Evolutionary conservation across 1,140 invertebrate species (phyloP).

Genomic region (Macrocentrus cingulum): DNA sequence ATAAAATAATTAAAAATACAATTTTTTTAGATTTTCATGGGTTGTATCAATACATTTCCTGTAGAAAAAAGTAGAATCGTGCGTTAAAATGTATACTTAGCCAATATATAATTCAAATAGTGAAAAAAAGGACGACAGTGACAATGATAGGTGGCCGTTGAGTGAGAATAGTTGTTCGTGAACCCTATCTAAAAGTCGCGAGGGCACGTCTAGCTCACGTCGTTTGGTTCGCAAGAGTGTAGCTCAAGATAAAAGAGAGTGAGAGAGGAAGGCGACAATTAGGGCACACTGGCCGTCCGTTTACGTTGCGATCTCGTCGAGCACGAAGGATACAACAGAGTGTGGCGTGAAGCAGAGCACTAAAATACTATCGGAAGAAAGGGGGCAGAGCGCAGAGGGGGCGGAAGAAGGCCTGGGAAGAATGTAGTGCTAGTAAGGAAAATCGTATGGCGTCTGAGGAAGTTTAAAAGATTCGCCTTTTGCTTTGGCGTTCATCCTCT

Average conservation of each 20-base stretch:
- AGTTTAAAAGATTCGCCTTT: background rate
- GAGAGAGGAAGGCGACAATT: constrained; percentile 33
- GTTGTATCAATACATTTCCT: too few relatives aligned
- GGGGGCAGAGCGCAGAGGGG: background rate
- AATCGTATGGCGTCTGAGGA: background rate
- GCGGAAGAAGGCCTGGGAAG: too few relatives aligned
- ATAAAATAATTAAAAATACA: too few relatives aligned
- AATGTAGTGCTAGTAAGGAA: background rate
- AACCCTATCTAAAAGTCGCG: too few relatives aligned
- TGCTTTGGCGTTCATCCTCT: constrained; percentile 3
- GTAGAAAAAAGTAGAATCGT: too few relatives aligned
- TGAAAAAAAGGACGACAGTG: too few relatives aligned
- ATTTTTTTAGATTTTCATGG: too few relatives aligned
- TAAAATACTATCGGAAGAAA: constrained; percentile 6
- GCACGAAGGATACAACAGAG: constrained; percentile 8
- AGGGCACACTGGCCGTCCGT: constrained; percentile 31
- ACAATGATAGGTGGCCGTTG: too few relatives aligned
- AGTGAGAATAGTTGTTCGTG: too few relatives aligned
- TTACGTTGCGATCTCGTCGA: constrained; percentile 25
- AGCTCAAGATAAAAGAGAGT: background rate
- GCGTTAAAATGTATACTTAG: too few relatives aligned
- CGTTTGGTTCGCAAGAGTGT: background rate
- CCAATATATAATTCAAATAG: too few relatives aligned
- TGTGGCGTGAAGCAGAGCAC: background rate
- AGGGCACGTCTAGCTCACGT: constrained; percentile 19